Base-by-base conservation (phyloP, 2,797 vertebrate species). In the Platyrinchus mystaceus region DNA sequence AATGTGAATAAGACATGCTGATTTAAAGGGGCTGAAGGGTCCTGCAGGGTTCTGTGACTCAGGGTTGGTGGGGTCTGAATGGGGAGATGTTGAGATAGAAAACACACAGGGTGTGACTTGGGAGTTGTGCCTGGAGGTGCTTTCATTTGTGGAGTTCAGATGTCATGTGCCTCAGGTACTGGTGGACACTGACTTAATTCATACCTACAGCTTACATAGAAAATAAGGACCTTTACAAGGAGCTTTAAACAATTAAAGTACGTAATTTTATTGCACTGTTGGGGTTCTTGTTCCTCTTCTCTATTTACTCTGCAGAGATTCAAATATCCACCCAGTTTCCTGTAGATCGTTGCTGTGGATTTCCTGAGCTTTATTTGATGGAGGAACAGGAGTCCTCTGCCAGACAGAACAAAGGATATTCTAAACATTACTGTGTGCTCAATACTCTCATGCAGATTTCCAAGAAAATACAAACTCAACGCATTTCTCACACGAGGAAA, bases 1-100 rank as follows among this genome's bases (percentile, higher is more conserved):
- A 49, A 24, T 4, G 1, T 6, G 62, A 69, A 63, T 1, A 22
- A 30, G 69, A 41, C 1, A 1, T 0, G 16, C 8, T 7, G 70
- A 28, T 41, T 64, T 23, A 47, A n/a, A 46, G 0, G n/a, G 43
- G 77, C 62, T 50, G 76, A 64, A n/a, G 58, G 74, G 9, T 69
- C 39, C 81, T 68, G 62, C 24, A 5, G 47, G 26, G 41, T 18
- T 34, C 28, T 26, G 78, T 94, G 92, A 88, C 41, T 78, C 80
- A 56, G 43, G 21, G 36, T 28, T 13, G 43, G 3, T 19, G 37
- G 30, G 26, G 34, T 20, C 62, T 18, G 4, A 60, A 26, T 14
- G 2, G n/a, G 60, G 75, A 94, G 77, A 81, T 70, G 81, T 2
- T 63, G 47, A 59, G 67, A 46, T 82, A 78, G 23, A 22, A 55